These are phyloP conservation scores for Formica exsecta DNA, from an alignment of 1,140 invertebrate genomes.

Conservation along the genomic window DNA sequence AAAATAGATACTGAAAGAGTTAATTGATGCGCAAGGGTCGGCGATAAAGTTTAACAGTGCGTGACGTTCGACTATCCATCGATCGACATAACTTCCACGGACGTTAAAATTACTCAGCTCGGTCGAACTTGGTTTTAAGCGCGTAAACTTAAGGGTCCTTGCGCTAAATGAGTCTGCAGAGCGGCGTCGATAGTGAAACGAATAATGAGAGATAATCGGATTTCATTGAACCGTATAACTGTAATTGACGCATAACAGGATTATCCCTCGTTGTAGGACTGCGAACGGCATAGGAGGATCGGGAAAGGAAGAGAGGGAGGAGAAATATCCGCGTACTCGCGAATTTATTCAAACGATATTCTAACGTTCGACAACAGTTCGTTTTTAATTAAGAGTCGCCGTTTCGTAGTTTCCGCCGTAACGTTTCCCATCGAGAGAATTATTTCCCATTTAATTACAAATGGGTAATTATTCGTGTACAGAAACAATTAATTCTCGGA, in stretches of 20 bases:
- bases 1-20: neutral
- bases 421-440: conserved; percentile 8
- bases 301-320: neutral
- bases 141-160: conserved; percentile 49
- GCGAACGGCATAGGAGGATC: neutral
- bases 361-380: conserved; percentile 38
- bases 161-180: conserved; percentile 23
- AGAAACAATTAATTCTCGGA: conserved; percentile 21
- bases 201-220: conserved; percentile 64
- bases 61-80: conserved; percentile 1
- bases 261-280: conserved; percentile 25
- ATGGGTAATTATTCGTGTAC: neutral
- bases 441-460: conserved; percentile 17
- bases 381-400: conserved; percentile 32
- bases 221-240: conserved; percentile 61
- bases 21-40: neutral
- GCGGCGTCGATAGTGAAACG: conserved; percentile 47
- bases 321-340: conserved; percentile 7
- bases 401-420: neutral
- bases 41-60: conserved; percentile 10
- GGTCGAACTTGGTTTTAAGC: conserved; percentile 32
- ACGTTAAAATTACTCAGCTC: conserved; percentile 29
- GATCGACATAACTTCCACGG: conserved; percentile 24
- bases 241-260: conserved; percentile 59
- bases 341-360: conserved; percentile 53